A percentile compares a stretch with the other conserved stretches of the same genome.
These are phyloP conservation scores for Scylla paramamosain DNA, from an alignment of 1,140 invertebrate genomes.

Conservation along the genomic window DNA sequence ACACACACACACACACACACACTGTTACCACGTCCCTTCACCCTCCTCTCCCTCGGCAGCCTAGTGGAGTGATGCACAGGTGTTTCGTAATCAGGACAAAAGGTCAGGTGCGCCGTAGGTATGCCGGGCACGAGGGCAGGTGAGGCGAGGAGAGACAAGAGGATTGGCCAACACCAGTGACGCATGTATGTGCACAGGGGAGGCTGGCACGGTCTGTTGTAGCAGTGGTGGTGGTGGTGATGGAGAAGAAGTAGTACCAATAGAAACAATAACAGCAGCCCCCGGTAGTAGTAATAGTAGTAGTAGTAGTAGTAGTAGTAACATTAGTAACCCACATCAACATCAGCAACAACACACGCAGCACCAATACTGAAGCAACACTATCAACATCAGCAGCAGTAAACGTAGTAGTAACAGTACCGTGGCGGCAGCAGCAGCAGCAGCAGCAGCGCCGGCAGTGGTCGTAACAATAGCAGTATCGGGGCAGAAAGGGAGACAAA, in stretches of 20 bases:
- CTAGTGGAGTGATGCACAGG: not conserved
- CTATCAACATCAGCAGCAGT: not conserved
- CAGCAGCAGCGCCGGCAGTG: not conserved
- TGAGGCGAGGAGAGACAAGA: too few species aligned
- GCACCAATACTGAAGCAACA: not conserved
- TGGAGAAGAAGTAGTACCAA: not conserved
- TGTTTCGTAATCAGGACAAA: not conserved
- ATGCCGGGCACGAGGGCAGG: not conserved
- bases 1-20: not conserved
- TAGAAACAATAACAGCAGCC: too few species aligned
- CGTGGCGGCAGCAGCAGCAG: not conserved
- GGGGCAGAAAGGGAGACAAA: too few species aligned
- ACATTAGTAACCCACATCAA: not conserved
- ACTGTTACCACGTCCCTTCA: not conserved
- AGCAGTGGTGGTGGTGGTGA: too few species aligned
- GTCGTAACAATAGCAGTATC: not conserved
- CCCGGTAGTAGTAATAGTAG: not conserved
- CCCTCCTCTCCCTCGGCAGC: not conserved
- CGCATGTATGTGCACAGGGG: too few species aligned
- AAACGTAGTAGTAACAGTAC: not conserved
- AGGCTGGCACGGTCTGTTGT: too few species aligned
- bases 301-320: not conserved
- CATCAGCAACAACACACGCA: too few species aligned
- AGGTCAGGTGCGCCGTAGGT: not conserved
- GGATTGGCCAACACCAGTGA: too few species aligned